phyloP scores from a whole-genome alignment of 2,113 vertebrate genomes.

The Dinomys branickii region DNA sequence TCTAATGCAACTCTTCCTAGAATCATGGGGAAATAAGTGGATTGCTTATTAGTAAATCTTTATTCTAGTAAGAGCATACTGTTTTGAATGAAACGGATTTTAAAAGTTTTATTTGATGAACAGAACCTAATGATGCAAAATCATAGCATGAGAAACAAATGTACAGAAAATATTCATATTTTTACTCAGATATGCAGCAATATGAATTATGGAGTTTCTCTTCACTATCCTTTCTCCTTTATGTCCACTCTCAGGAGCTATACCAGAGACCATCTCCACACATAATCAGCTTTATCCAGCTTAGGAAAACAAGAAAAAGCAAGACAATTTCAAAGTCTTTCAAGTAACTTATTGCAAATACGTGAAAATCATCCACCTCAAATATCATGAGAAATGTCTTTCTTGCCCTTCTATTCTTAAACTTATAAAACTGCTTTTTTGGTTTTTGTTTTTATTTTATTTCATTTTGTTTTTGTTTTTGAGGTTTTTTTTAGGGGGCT shows the following conservation, averaged over 20 bases:
- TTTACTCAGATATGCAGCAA: not conserved
- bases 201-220: not conserved
- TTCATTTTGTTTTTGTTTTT: no score
- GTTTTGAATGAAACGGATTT: not conserved
- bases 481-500: no score
- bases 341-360: not conserved
- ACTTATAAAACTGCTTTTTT: conserved; percentile 7
- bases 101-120: conserved; percentile 30
- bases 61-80: conserved; percentile 32
- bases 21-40: not conserved
- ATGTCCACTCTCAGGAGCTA: not conserved
- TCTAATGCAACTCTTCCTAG: not conserved
- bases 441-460: no score
- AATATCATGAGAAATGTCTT: conserved; percentile 58
- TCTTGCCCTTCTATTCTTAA: not conserved
- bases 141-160: conserved; percentile 33
- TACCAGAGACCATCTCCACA: not conserved
- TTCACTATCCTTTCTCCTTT: not conserved
- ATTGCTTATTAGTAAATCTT: not conserved
- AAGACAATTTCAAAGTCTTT: conserved; percentile 42
- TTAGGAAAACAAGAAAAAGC: not conserved
- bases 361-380: conserved; percentile 24
- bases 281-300: not conserved
- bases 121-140: not conserved
- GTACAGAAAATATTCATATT: not conserved